Evolutionary conservation across 2,797 vertebrate species (phyloP).

Genomic region (Phylloscopus collybita): DNA sequence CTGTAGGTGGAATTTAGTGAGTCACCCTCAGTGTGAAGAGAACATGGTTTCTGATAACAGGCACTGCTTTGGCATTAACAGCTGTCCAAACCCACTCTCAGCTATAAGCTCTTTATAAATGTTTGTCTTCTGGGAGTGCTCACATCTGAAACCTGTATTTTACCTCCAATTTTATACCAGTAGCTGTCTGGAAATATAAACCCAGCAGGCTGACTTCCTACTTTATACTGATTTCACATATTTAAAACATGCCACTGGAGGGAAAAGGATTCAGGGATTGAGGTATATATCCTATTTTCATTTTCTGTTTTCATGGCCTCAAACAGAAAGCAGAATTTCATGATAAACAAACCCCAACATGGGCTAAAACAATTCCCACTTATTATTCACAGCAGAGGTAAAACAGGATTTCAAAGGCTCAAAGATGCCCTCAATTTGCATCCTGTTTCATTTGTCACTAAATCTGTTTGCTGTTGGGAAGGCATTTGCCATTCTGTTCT

Average conservation of each 20-base stretch:
- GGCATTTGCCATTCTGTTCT: conserved; percentile 65
- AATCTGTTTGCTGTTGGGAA: conserved; percentile 71
- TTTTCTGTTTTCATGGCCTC: conserved; percentile 11
- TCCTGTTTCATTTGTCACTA: conserved; percentile 67
- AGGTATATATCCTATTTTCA: background rate
- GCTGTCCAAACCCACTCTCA: conserved; percentile 46
- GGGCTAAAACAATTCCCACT: conserved; percentile 51
- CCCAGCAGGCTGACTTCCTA: background rate
- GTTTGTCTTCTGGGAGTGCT: background rate
- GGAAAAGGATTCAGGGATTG: conserved; percentile 12
- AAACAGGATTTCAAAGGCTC: conserved; percentile 65
- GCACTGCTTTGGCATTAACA: conserved; percentile 26
- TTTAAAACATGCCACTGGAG: background rate
- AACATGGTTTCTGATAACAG: background rate
- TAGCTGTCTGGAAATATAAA: background rate
- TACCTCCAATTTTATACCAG: conserved; percentile 20
- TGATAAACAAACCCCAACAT: conserved; percentile 42
- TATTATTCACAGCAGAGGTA: conserved; percentile 70
- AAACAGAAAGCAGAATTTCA: conserved; percentile 38
- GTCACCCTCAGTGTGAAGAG: background rate
- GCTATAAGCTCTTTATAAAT: conserved; percentile 27
- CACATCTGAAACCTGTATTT: background rate
- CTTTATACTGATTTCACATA: background rate
- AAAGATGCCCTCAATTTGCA: conserved; percentile 70
- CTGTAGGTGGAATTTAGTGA: background rate